phyloP scores from a whole-genome alignment of 2,797 vertebrate genomes.

The Cheracebus regulus region DNA sequence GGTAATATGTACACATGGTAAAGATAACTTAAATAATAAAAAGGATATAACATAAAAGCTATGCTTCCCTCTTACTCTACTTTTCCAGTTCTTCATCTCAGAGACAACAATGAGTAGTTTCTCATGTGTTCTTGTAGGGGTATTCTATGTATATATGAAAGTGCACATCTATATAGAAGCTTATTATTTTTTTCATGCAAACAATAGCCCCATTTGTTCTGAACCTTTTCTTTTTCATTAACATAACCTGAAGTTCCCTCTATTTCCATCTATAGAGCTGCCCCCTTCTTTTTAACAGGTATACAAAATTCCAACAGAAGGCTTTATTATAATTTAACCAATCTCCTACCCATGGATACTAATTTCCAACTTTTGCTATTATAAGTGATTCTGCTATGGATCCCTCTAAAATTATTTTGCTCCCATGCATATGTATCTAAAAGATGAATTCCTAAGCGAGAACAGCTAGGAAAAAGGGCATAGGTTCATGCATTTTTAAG shows the following conservation, averaged over 20 bases:
- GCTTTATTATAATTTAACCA: conserved; percentile 16
- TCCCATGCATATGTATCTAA: conserved; percentile 7
- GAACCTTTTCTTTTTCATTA: conserved; percentile 3
- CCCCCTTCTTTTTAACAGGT: background rate
- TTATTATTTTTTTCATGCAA: background rate
- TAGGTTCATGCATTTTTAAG: conserved; percentile 12
- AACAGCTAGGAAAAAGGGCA: background rate
- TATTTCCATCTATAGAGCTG: background rate
- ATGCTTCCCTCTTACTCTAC: background rate
- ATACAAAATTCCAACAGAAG: conserved; percentile 30
- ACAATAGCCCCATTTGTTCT: background rate
- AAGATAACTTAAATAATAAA: conserved; percentile 16
- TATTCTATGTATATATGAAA: background rate
- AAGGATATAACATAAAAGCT: background rate
- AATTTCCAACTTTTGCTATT: conserved; percentile 39
- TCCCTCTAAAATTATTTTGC: background rate
- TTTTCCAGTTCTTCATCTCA: background rate
- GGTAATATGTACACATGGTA: background rate
- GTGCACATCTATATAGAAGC: background rate
- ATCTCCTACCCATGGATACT: background rate
- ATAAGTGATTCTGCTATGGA: conserved; percentile 34
- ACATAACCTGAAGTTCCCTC: background rate
- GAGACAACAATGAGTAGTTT: background rate
- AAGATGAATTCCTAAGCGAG: conserved; percentile 39
- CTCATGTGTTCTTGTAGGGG: background rate